Evolutionary conservation across 2,888 invertebrate species (phyloP), one percentile per base, ranked within the genome.

Genomic region (Lagria hirta): DNA sequence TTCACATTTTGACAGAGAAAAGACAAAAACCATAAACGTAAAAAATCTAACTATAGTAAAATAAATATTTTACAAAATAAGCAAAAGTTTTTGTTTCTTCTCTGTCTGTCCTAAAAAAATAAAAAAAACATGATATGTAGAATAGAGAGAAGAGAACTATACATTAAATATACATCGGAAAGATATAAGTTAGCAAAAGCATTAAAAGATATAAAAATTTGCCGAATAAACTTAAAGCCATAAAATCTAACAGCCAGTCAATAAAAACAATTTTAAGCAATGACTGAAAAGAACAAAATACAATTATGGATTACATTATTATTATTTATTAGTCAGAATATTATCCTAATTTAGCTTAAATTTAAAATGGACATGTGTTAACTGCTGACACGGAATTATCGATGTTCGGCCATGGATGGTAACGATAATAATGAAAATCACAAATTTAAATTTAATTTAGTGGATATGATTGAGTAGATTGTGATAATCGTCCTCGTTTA

Each of bases 401-500:
- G 45, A 45, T 45, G 40, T 38, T 27, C 26, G 35, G 15, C 23
- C 30, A 49, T 51, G 53, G 53, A 53, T 53, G 53, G 51, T n/a
- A 52, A 52, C 50, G 47, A 48, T 43, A 40, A 47, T 49, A 29
- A 34, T 49, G 40, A n/a, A n/a, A 48, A 46, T 51, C 52, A 33
- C 37, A 26, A 49, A 48, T 36, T 45, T n/a, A n/a, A n/a, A n/a
- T 49, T 36, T 24, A 43, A 14, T 47, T 58, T 52, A 62, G 41
- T 54, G 52, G 51, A 61, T 61, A 37, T 61, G 57, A 40, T 54
- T 49, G 28, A 70, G 53, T 20, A 66, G 57, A 37, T 62, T 54
- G 43, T 58, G 56, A 49, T 68, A 69, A 46, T 67, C 68, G 38
- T 66, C 61, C 53, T 64, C 64, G 27, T 58, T 57, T 47, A 68